phyloP scores from a whole-genome alignment of 2,113 vertebrate genomes.

The Smithornis capensis region DNA sequence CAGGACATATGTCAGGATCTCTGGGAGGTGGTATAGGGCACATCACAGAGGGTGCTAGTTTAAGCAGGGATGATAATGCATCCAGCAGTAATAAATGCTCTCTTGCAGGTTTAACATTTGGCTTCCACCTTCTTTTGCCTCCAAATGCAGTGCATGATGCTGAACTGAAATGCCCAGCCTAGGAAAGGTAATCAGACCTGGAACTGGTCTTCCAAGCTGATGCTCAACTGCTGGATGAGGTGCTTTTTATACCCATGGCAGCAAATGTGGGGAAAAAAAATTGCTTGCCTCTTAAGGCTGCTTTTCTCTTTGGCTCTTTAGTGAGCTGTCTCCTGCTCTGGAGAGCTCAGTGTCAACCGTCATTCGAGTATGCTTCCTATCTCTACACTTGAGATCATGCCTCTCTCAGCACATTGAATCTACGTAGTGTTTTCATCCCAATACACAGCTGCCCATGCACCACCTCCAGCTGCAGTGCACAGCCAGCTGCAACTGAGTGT shows the following conservation, averaged over 20 bases:
- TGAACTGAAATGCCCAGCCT: neutral
- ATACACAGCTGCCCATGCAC: neutral
- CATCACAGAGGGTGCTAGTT: neutral
- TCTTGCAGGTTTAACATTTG: neutral
- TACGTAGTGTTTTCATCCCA: neutral
- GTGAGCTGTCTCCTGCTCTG: neutral
- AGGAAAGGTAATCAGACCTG: neutral
- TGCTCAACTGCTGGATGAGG: neutral
- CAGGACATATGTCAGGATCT: neutral
- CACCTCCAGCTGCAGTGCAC: neutral
- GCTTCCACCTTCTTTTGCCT: neutral
- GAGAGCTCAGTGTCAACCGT: neutral
- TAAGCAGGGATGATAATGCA: neutral
- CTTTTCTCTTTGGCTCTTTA: neutral
- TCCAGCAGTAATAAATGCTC: neutral
- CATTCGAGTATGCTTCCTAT: neutral
- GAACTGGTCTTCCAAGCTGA: neutral
- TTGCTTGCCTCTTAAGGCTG: neutral
- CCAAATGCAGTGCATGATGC: neutral
- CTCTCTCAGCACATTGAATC: neutral
- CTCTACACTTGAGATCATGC: neutral
- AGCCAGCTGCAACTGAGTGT: neutral
- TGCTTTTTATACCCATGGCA: fast-evolving
- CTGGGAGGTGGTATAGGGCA: neutral
- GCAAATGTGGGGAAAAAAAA: neutral